phyloP scores from a whole-genome alignment of 2,113 vertebrate genomes.

The Lasiurus borealis region DNA sequence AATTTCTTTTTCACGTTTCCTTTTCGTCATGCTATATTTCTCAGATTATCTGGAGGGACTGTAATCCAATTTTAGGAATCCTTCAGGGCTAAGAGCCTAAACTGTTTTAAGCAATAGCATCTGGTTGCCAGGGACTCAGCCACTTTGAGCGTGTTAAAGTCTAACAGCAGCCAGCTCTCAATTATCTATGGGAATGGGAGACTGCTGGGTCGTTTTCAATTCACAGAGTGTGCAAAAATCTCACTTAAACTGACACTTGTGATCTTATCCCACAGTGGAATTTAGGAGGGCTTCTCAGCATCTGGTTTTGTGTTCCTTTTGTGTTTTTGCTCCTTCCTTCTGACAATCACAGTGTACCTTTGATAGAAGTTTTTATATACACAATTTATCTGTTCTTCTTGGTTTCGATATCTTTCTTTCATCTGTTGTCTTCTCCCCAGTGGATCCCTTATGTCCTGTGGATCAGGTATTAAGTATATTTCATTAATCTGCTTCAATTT shows the following conservation, averaged over 20 bases:
- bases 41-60: conserved; percentile 70
- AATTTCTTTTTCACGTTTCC: conserved; percentile 56
- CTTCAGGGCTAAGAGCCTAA: conserved; percentile 79
- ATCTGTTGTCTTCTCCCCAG: neutral
- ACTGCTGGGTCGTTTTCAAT: conserved; percentile 35
- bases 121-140: conserved; percentile 74
- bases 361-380: neutral
- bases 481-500: neutral
- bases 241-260: conserved; percentile 4
- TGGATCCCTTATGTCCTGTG: neutral
- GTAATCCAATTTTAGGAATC: conserved; percentile 80
- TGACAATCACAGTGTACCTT: neutral
- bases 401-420: neutral
- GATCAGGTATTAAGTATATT: neutral
- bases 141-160: conserved; percentile 63
- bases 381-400: neutral
- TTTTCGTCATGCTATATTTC: conserved; percentile 74
- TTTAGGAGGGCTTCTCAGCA: neutral
- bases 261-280: conserved; percentile 15
- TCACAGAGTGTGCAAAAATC: conserved; percentile 48
- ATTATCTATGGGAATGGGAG: conserved; percentile 68
- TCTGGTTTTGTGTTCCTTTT: neutral
- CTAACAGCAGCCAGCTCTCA: conserved; percentile 73
- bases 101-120: conserved; percentile 81
- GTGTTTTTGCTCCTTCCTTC: neutral